Base-by-base conservation (phyloP, 2,888 invertebrate genomes). In the Yponomeuta malinellus region DNA sequence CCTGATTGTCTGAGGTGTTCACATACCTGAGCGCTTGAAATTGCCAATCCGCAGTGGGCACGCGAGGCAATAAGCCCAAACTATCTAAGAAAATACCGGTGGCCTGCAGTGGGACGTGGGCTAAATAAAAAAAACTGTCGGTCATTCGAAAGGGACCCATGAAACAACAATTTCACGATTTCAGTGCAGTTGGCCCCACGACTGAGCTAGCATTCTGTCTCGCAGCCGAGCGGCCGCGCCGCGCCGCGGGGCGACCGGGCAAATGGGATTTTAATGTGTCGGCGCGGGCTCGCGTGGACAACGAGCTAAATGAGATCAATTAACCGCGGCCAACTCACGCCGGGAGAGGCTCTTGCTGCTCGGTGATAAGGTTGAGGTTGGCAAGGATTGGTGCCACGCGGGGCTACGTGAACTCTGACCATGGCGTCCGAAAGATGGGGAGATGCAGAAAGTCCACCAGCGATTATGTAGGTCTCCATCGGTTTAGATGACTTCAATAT, bases 191-290 rank as follows among this genome's bases (percentile, higher is more conserved):
- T 59, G 15, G 12, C 4, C 1, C 15, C 52, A 4, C 52, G 12
- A 59, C 4, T 8, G 52, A 59, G 52, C 52, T 59, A 15, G 15
- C 15, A 12, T 59, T 59, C 52, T 15, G 52, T 59, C 15, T 43
- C 43, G 43, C 6, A 1, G 9, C 8, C 3, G 12, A 1, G 52
- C 15, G 12, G 15, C 15, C 52, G 52, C 52, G 10, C 10, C 10
- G 52, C 12, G 52, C 52, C 52, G 52, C 52, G 52, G 52, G 52
- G 52, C 5, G 52, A 15, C 52, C 52, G 52, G 15, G 4, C 52
- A 59, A 59, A 59, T 59, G 52, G 52, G 52, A 59, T 59, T 59
- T 59, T 59, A 59, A 59, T 59, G 52, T 59, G 52, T 59, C 52
- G 52, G 52, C 52, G 52, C 52, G 15, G 52, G 15, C 52, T 12